Evolutionary conservation across 30 jellyfish, hydroid and myxozoan genomes (phyloP).

Genomic region (Cassiopea andromeda): DNA sequence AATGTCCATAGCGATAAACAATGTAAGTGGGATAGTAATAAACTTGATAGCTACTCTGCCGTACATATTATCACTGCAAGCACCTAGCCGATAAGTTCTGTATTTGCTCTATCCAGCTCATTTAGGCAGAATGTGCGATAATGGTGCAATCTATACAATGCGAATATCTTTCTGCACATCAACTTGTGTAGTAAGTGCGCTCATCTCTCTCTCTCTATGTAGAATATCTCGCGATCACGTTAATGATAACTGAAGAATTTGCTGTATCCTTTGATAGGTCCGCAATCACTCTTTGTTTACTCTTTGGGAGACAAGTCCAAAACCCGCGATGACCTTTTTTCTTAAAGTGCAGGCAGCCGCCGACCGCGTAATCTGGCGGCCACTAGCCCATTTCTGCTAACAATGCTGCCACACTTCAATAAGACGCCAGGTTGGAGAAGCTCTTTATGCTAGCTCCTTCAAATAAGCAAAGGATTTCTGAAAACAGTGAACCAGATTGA

Average conservation of each 20-base stretch:
- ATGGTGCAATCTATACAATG: background rate
- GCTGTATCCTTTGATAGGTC: slow-evolving; percentile 75
- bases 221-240: slow-evolving; percentile 36
- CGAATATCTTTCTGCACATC: background rate
- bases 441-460: too few species aligned
- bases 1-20: slow-evolving; percentile 48
- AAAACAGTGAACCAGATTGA: too few species aligned
- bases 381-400: slow-evolving; percentile 29
- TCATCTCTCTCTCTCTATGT: slow-evolving; percentile 23
- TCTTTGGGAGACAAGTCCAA: slow-evolving; percentile 78
- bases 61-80: slow-evolving; percentile 46
- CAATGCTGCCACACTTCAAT: background rate
- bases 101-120: background rate
- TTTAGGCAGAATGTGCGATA: background rate
- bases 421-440: too few species aligned
- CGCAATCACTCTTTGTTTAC: slow-evolving; percentile 71
- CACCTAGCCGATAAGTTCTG: background rate
- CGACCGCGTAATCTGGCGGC: slow-evolving; percentile 41
- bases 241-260: slow-evolving; percentile 71
- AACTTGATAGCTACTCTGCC: slow-evolving; percentile 50
- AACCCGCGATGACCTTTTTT: slow-evolving; percentile 73
- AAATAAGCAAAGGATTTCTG: too few species aligned
- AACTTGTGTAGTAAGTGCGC: slow-evolving; percentile 23
- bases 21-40: slow-evolving; percentile 14
- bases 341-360: slow-evolving; percentile 43